phyloP scores from a whole-genome alignment of 1,140 invertebrate species.

The Eriocheir sinensis region DNA sequence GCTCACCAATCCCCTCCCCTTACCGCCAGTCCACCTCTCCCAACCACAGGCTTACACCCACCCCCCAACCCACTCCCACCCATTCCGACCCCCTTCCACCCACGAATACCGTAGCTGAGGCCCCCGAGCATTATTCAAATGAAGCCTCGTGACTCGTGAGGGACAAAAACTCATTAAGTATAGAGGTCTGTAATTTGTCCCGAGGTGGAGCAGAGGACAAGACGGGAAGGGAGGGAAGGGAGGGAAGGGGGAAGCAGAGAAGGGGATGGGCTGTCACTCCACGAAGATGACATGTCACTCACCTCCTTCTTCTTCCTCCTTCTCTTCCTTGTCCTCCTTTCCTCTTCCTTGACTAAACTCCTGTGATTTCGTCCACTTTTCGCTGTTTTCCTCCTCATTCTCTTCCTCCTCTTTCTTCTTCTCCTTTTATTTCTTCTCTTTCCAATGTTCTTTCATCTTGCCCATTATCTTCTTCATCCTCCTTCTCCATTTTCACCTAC shows the following conservation, averaged over 20 bases:
- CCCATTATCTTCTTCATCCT: too few species aligned
- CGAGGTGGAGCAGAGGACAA: background rate
- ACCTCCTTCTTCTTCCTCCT: slow-evolving; percentile 34
- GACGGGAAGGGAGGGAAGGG: background rate
- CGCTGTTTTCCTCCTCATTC: too few species aligned
- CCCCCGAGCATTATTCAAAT: background rate
- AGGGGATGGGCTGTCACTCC: slow-evolving; percentile 33
- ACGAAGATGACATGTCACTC: slow-evolving; percentile 39
- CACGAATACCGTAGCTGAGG: background rate
- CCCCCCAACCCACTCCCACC: background rate
- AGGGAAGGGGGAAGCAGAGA: background rate
- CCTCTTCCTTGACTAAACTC: too few species aligned
- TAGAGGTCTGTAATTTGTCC: slow-evolving; percentile 51
- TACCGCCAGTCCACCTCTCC: background rate
- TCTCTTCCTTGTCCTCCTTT: slow-evolving; percentile 41
- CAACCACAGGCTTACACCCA: background rate
- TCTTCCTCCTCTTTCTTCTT: too few species aligned
- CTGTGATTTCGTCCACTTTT: too few species aligned
- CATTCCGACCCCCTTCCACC: background rate
- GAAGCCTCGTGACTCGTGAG: background rate
- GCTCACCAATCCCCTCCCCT: background rate
- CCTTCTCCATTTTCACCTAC: too few species aligned
- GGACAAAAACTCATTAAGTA: slow-evolving; percentile 49
- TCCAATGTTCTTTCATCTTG: too few species aligned
- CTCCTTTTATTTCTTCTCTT: too few species aligned